Evolutionary conservation across 2,888 invertebrate genomes (phyloP).

Genomic region (Leptogaster cylindrica): DNA sequence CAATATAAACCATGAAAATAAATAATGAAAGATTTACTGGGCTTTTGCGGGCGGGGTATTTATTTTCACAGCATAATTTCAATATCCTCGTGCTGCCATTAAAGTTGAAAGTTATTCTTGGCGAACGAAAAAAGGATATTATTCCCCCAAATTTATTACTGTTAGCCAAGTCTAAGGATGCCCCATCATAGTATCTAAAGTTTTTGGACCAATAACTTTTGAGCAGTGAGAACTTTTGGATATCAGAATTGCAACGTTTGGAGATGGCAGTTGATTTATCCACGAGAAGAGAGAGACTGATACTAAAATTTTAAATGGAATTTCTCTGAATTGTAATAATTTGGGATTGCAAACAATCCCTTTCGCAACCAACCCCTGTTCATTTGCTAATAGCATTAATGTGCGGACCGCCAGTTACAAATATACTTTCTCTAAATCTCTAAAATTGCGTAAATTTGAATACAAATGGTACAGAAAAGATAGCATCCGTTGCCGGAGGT

Average conservation of each 20-base stretch:
- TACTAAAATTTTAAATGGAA: constrained; percentile 7
- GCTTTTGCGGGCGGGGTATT: too few relatives aligned
- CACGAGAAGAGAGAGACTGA: not conserved
- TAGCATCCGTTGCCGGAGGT: not conserved
- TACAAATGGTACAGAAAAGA: constrained; percentile 32
- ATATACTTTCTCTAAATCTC: constrained; percentile 19
- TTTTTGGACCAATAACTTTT: constrained; percentile 24
- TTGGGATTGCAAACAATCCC: constrained; percentile 12
- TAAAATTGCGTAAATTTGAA: constrained; percentile 33
- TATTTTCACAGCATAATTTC: too few relatives aligned
- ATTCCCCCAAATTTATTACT: constrained; percentile 27
- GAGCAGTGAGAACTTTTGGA: constrained; percentile 10
- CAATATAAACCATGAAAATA: too few relatives aligned
- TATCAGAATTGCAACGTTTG: not conserved
- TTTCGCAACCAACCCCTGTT: too few relatives aligned
- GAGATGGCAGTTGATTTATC: not conserved
- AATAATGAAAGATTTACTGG: too few relatives aligned
- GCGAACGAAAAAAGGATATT: too few relatives aligned
- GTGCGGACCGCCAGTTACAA: constrained; percentile 23
- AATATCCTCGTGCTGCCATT: too few relatives aligned
- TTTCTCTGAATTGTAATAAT: not conserved
- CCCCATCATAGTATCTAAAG: constrained; percentile 4
- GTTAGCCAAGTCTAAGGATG: constrained; percentile 17
- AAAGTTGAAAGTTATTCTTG: too few relatives aligned
- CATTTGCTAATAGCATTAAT: constrained; percentile 28